Percentiles rank a stretch among this genome's conserved stretches.
These are phyloP conservation scores for Hypomecis punctinalis DNA, from an alignment of 2,888 invertebrate genomes.

Conservation along the genomic window DNA sequence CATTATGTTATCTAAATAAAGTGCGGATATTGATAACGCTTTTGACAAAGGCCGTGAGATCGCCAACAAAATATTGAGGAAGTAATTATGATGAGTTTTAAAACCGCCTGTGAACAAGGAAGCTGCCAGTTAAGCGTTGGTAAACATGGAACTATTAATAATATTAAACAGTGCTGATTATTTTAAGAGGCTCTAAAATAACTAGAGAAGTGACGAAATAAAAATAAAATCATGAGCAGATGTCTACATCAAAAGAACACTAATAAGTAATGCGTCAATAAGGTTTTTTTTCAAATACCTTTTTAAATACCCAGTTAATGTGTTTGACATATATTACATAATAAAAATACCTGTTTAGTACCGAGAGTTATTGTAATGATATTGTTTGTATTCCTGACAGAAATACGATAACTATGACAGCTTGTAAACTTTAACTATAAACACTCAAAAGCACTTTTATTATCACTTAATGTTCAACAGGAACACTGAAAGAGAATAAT, in stretches of 20 bases:
- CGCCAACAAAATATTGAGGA: slow-evolving; percentile 60
- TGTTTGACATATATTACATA: no score
- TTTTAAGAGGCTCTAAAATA: slow-evolving; percentile 12
- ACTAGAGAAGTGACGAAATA: not conserved
- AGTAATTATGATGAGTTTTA: slow-evolving; percentile 46
- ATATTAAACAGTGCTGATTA: slow-evolving; percentile 6
- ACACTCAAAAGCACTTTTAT: no score
- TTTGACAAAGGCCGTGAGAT: slow-evolving; percentile 64
- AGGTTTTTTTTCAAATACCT: no score
- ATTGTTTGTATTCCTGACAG: no score
- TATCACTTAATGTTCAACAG: no score
- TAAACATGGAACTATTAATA: slow-evolving; percentile 22
- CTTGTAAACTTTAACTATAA: no score
- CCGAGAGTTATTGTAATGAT: no score
- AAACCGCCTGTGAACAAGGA: slow-evolving; percentile 22
- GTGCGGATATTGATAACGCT: slow-evolving; percentile 62
- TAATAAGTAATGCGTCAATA: no score
- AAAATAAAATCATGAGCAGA: not conserved
- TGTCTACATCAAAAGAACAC: not conserved
- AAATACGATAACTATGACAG: no score
- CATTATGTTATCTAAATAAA: slow-evolving; percentile 31
- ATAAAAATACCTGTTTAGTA: no score
- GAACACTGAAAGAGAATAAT: no score
- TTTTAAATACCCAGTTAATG: no score
- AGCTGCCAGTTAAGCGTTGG: slow-evolving; percentile 19